Percentiles rank a stretch among this genome's conserved stretches.
Conservation (phyloP, 2,888 invertebrate genomes). For the Reticulitermes lucifugus region DNA sequence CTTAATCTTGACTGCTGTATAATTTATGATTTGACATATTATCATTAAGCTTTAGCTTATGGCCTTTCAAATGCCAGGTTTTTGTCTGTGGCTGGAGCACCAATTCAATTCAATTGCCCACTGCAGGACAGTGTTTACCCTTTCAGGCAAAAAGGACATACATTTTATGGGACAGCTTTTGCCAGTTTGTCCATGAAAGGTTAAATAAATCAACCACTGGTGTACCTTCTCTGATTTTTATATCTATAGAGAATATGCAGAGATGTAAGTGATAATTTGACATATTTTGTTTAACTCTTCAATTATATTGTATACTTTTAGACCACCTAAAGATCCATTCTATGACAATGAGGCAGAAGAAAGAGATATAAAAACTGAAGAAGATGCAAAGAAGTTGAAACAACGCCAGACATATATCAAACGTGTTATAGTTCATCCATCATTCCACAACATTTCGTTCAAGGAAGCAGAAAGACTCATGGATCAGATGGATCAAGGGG, state of each 20-base stretch:
- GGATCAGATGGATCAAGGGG: slow-evolving; percentile 94
- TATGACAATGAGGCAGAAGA: slow-evolving; percentile 91
- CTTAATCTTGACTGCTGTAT: too few relatives aligned
- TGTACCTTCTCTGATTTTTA: background rate
- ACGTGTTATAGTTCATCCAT: slow-evolving; percentile 96
- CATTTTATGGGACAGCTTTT: too few relatives aligned
- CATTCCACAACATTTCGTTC: slow-evolving; percentile 96
- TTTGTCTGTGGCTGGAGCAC: too few relatives aligned
- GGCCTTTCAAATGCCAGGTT: too few relatives aligned
- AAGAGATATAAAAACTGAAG: slow-evolving; percentile 80
- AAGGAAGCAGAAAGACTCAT: slow-evolving; percentile 92
- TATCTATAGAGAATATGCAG: slow-evolving; percentile 17
- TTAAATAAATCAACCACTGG: too few relatives aligned
- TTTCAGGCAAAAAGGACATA: too few relatives aligned
- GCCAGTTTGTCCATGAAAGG: too few relatives aligned
- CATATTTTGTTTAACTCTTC: slow-evolving; percentile 21
- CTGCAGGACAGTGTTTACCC: too few relatives aligned
- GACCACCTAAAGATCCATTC: slow-evolving; percentile 88
- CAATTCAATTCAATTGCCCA: too few relatives aligned
- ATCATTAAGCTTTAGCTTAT: too few relatives aligned
- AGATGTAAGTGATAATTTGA: background rate
- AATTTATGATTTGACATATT: too few relatives aligned
- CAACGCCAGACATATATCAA: slow-evolving; percentile 90
- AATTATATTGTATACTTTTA: slow-evolving; percentile 59
- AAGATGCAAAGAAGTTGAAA: slow-evolving; percentile 85